Conservation (phyloP, 2,113 vertebrate species). For the Onychostruthus taczanowskii region DNA sequence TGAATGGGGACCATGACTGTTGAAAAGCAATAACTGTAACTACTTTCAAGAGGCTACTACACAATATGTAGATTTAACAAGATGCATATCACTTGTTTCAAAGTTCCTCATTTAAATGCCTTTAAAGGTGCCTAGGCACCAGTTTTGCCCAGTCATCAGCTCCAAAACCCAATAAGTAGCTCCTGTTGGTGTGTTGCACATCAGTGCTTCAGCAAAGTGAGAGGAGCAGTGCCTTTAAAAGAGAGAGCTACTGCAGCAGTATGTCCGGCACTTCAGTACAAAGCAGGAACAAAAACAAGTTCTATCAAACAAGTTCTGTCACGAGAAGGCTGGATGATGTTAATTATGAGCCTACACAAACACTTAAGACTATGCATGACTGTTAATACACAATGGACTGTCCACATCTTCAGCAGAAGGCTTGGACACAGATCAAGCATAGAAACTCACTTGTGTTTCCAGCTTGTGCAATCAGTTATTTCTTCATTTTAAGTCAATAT, state of each 20-base stretch:
- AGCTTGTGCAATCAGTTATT: background rate
- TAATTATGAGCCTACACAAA: background rate
- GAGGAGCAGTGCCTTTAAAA: background rate
- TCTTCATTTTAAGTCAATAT: background rate
- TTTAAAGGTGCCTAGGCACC: background rate
- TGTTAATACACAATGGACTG: background rate
- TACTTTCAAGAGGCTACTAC: background rate
- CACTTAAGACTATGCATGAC: background rate
- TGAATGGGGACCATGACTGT: background rate
- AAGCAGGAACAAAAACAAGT: background rate
- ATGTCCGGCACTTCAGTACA: background rate
- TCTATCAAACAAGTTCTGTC: background rate
- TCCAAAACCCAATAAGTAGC: rapidly evolving
- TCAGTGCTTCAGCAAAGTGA: rapidly evolving
- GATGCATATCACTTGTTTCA: background rate
- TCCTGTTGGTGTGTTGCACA: rapidly evolving
- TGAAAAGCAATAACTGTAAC: background rate
- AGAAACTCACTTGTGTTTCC: slow-evolving; percentile 4
- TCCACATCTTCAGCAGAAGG: background rate
- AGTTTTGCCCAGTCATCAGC: background rate
- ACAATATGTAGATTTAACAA: background rate
- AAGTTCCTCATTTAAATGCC: background rate
- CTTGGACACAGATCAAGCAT: background rate
- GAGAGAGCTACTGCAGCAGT: background rate
- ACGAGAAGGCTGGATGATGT: slow-evolving; percentile 3